Evolutionary conservation across 1,140 invertebrate species (phyloP), one percentile per base, ranked within the genome.

Genomic region (Cecropterus lyciades): DNA sequence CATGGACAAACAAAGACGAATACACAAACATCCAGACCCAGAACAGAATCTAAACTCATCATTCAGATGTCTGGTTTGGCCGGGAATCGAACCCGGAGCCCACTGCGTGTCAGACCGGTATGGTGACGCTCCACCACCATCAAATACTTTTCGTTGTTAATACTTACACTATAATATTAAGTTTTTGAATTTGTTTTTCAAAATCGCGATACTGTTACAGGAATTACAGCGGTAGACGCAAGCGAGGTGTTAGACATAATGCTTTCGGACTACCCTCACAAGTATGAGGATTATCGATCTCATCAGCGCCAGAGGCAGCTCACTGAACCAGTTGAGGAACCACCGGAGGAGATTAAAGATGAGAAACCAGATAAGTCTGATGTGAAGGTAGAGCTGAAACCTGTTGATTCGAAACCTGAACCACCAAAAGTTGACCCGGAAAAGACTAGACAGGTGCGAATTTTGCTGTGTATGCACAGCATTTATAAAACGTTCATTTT

Each of bases 171-270:
- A n/a, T n/a, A n/a, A n/a, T n/a, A n/a, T n/a, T n/a, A n/a, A n/a
- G n/a, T n/a, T n/a, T n/a, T n/a, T n/a, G n/a, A n/a, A n/a, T n/a
- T n/a, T n/a, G n/a, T n/a, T n/a, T 48, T 20, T 24, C 20, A 10
- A 33, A 57, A 37, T 45, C 6, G 49, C 40, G 37, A 66, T 62
- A 48, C 17, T 13, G 10, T 69, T 72, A 20, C 56, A 95, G 98
- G 98, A 78, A 93, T 99, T 64, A 99, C 98, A 11, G 98, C 98
- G 3, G 94, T 99, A 4, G 95, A 95, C 71, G 97, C 97, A 75
- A 96, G 97, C 24, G 98, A 99, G 88, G 97, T 99, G 16, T 91
- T 98, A 69, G 98, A 99, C 80, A 96, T 99, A 30, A 98, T 99
- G 97, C 96, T 96, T 69, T 95, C 96, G 52, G 98, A 99, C 89